Percentiles rank a stretch among this genome's conserved stretches.
These are phyloP conservation scores for Trogon melanurus DNA, from an alignment of 2,113 vertebrate species.

Conservation along the genomic window DNA sequence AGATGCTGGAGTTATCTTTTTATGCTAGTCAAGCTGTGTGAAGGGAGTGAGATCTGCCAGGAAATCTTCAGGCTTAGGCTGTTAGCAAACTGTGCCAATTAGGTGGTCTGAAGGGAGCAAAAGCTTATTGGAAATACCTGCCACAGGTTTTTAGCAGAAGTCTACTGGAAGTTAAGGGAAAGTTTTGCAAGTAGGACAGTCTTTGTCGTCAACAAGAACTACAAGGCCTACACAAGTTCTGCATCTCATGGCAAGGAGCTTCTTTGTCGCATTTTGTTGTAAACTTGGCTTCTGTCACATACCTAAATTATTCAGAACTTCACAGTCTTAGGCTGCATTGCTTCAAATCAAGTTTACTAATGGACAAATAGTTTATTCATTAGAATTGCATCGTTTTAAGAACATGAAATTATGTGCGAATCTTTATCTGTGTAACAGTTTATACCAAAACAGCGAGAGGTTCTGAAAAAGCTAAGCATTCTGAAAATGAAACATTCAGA, in stretches of 20 bases:
- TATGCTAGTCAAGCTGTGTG: neutral
- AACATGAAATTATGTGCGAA: neutral
- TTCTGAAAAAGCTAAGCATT: neutral
- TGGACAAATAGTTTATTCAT: neutral
- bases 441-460: neutral
- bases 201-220: neutral
- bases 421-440: neutral
- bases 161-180: neutral
- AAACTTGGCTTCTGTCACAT: neutral
- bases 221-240: neutral
- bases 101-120: neutral
- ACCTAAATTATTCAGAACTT: neutral
- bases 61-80: neutral
- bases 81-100: neutral
- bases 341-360: neutral
- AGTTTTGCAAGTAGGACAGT: neutral
- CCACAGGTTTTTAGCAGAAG: neutral
- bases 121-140: neutral
- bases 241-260: neutral
- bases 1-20: neutral
- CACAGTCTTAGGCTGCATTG: neutral
- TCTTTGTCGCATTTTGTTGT: neutral
- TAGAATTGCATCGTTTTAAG: neutral
- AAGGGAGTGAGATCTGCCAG: neutral
- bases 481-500: conserved; percentile 14